A percentile compares a stretch with the other conserved stretches of the same genome.
These are phyloP conservation scores for Cataglyphis cursor DNA, from an alignment of 2,888 invertebrate genomes.

Conservation along the genomic window DNA sequence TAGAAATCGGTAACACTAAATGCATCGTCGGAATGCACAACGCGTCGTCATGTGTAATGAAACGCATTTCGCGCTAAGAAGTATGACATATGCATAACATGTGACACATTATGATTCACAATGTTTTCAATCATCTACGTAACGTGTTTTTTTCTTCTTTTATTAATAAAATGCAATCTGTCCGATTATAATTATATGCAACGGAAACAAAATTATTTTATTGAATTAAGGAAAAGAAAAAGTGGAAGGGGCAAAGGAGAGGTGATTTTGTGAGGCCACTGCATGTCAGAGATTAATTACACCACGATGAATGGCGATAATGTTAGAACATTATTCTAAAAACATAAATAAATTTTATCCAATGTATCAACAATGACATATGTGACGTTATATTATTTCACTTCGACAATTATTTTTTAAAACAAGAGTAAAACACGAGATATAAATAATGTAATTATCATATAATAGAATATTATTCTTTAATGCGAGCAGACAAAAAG, in stretches of 20 bases:
- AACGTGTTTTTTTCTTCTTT: neutral
- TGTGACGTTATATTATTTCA: neutral
- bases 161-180: neutral
- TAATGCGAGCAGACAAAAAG: slow-evolving; percentile 49
- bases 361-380: neutral
- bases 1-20: slow-evolving; percentile 3
- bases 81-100: neutral
- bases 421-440: neutral
- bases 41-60: neutral
- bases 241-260: neutral
- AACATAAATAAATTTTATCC: neutral
- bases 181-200: neutral
- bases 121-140: neutral
- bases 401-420: neutral
- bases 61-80: neutral
- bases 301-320: neutral
- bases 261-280: neutral
- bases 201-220: neutral
- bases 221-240: neutral
- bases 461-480: slow-evolving; percentile 66
- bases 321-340: neutral
- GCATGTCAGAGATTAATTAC: neutral
- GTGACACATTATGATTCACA: neutral
- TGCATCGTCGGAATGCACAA: neutral
- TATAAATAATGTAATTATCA: slow-evolving; percentile 52